These are phyloP conservation scores for Bombus vancouverensis DNA, from an alignment of 1,140 invertebrate species.

Conservation along the genomic window DNA sequence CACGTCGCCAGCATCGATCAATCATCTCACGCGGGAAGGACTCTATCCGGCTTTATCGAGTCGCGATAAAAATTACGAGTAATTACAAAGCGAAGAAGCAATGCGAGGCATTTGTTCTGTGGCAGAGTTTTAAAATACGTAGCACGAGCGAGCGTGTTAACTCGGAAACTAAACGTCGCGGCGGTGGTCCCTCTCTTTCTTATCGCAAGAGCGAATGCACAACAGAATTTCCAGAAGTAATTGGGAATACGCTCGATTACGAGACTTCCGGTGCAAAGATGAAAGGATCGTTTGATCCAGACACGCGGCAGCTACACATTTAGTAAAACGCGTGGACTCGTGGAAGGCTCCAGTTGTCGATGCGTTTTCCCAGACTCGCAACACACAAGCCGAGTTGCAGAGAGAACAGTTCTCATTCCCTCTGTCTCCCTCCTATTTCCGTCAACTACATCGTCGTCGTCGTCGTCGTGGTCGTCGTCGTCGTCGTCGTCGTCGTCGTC, in stretches of 20 bases:
- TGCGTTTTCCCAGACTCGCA: constrained; percentile 53
- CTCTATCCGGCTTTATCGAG: background rate
- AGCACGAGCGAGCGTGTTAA: background rate
- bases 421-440: constrained; percentile 19
- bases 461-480: background rate
- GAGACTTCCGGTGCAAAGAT: constrained; percentile 34
- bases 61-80: background rate
- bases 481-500: constrained; percentile 43
- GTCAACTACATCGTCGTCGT: constrained; percentile 6
- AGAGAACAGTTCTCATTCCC: constrained; percentile 51
- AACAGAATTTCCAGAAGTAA: constrained; percentile 23
- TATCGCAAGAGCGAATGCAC: background rate
- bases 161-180: background rate
- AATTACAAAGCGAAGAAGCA: background rate
- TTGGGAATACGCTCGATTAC: constrained; percentile 37
- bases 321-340: constrained; percentile 24
- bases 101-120: background rate
- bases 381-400: constrained; percentile 52
- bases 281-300: constrained; percentile 38
- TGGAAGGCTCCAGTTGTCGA: constrained; percentile 45
- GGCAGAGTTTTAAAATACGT: background rate
- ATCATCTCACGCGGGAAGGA: background rate
- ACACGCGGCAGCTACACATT: constrained; percentile 37
- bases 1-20: constrained; percentile 2
- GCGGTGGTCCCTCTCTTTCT: background rate